Percentiles rank a stretch among this genome's conserved stretches.
Conservation (phyloP, 2,113 vertebrate genomes). For the Odobenus rosmarus region DNA sequence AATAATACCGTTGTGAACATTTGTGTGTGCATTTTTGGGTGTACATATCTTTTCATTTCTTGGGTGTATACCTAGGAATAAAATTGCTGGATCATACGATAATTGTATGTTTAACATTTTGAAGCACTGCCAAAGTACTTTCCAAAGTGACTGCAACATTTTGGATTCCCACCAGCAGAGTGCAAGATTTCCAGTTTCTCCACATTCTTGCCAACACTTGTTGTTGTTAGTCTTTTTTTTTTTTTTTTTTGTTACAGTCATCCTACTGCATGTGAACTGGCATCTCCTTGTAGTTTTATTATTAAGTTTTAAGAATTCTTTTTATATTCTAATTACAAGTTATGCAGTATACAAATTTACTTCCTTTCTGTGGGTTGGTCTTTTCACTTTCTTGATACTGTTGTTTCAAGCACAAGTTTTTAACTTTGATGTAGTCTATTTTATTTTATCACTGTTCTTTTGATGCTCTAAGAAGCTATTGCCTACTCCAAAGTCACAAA, state of each 20-base stretch:
- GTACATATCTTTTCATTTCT: not conserved
- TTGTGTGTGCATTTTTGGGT: not conserved
- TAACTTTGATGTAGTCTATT: not conserved
- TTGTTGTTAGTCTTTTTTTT: not conserved
- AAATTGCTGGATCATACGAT: not conserved
- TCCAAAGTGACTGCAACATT: not conserved
- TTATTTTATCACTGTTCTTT: not conserved
- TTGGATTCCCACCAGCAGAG: not conserved
- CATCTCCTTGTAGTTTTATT: not conserved
- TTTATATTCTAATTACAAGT: not conserved
- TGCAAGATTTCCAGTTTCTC: not conserved
- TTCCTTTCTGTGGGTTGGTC: not conserved
- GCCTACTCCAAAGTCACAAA: not conserved
- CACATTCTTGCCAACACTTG: not conserved
- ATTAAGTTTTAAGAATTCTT: not conserved
- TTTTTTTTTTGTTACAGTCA: not conserved
- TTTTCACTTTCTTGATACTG: not conserved
- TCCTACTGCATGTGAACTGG: not conserved
- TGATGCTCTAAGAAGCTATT: not conserved
- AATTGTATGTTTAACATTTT: not conserved
- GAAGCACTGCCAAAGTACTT: not conserved
- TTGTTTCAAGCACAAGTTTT: not conserved
- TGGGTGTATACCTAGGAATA: not conserved
- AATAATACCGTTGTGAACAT: not conserved
- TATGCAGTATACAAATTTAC: not conserved